Conservation (phyloP, 2,888 invertebrate genomes). For the Drosophila conformis region DNA sequence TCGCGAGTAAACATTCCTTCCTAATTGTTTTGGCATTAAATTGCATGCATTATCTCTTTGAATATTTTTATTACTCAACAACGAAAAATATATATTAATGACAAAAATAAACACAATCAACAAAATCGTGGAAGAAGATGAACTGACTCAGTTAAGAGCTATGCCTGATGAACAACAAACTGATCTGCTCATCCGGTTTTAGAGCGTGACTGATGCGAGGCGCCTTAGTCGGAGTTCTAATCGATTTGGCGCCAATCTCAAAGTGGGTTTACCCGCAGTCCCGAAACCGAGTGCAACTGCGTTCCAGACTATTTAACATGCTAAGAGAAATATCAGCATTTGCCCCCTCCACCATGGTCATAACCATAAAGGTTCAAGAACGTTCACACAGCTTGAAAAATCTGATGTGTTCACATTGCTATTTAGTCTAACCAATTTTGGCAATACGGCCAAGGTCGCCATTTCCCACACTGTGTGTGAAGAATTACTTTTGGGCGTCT, state of each 20-base stretch:
- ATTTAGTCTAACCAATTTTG: conserved; percentile 46
- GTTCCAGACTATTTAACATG: conserved; percentile 65
- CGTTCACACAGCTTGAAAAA: conserved; percentile 48
- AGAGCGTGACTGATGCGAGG: conserved; percentile 27
- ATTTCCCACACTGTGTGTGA: conserved; percentile 64
- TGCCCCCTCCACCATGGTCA: conserved; percentile 4
- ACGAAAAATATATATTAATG: neutral
- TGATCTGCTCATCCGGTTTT: conserved; percentile 64
- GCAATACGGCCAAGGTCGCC: conserved; percentile 54
- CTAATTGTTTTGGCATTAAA: conserved; percentile 73
- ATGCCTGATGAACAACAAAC: conserved; percentile 41
- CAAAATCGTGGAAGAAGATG: neutral
- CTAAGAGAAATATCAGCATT: conserved; percentile 4
- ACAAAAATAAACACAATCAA: conserved; percentile 2
- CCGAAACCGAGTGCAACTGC: conserved; percentile 47
- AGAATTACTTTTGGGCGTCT: conserved; percentile 15
- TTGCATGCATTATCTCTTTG: conserved; percentile 64
- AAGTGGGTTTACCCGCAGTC: conserved; percentile 27
- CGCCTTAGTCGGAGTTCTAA: conserved; percentile 54
- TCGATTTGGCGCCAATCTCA: conserved; percentile 62
- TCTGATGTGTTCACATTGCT: conserved; percentile 47
- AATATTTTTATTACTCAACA: conserved; percentile 25
- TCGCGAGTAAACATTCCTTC: conserved; percentile 60
- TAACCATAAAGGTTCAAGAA: conserved; percentile 54
- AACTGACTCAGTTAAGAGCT: conserved; percentile 66